phyloP scores from a whole-genome alignment of 2,888 invertebrate species.

The Latheticus oryzae region DNA sequence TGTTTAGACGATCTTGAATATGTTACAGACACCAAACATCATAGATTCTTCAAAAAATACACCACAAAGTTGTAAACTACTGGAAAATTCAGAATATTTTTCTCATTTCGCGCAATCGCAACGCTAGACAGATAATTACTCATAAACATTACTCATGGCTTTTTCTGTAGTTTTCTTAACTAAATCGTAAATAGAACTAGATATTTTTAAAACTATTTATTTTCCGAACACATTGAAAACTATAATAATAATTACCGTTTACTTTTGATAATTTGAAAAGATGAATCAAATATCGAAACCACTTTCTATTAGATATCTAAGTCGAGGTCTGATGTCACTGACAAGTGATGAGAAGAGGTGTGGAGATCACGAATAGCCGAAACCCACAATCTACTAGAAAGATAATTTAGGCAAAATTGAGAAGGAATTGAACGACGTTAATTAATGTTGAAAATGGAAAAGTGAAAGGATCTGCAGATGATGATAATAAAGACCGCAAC shows the following conservation, averaged over 20 bases:
- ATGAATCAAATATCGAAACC: constrained; percentile 20
- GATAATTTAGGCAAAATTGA: constrained; percentile 4
- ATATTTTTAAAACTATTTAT: too few species aligned
- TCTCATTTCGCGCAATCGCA: constrained; percentile 20
- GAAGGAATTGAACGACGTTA: constrained; percentile 1
- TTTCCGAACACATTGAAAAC: constrained; percentile 21
- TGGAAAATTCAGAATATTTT: constrained; percentile 17
- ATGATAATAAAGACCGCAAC: constrained; percentile 8
- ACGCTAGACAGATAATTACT: constrained; percentile 29
- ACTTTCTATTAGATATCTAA: constrained; percentile 29
- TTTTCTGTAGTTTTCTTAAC: constrained; percentile 24
- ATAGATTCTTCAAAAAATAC: constrained; percentile 31
- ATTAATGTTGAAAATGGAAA: constrained; percentile 10
- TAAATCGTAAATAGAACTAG: constrained; percentile 25
- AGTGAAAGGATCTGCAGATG: constrained; percentile 20
- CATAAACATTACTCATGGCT: constrained; percentile 27
- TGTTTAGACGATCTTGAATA: constrained; percentile 35
- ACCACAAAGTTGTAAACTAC: constrained; percentile 10
- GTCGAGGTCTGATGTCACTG: constrained; percentile 27
- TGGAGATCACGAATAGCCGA: constrained; percentile 27
- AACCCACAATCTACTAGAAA: constrained; percentile 1
- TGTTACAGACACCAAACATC: constrained; percentile 35
- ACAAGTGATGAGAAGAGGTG: constrained; percentile 14
- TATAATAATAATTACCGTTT: constrained; percentile 29
- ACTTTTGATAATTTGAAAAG: constrained; percentile 27